Percentiles rank a stretch among this genome's conserved stretches.
phyloP scores from a whole-genome alignment of 2,888 invertebrate species.

The Quadroppia sp. region DNA sequence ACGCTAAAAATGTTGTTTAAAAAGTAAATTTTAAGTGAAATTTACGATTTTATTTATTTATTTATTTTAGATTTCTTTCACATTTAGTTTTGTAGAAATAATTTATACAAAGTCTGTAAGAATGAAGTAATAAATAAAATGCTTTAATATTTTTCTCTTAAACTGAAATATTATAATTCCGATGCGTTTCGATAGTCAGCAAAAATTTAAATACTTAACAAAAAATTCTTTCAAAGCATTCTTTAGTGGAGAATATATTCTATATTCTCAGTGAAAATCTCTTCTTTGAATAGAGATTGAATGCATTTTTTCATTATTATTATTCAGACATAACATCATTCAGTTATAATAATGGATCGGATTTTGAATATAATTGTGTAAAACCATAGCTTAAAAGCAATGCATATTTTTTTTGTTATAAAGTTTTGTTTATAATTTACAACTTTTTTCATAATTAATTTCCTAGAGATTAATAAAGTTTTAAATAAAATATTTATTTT shows the following conservation, averaged over 20 bases:
- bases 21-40: neutral
- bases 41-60: slow-evolving; percentile 12
- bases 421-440: no score
- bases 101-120: no score
- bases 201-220: no score
- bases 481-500: no score
- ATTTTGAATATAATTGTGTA: neutral
- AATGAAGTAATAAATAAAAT: no score
- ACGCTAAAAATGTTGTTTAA: neutral
- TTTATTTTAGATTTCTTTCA: neutral
- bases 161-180: no score
- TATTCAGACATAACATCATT: neutral
- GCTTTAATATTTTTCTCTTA: no score
- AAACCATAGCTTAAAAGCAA: neutral
- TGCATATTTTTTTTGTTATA: no score
- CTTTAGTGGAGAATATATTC: neutral
- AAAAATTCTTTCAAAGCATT: neutral
- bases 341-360: neutral
- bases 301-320: neutral
- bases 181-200: no score
- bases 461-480: no score
- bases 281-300: no score
- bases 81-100: neutral
- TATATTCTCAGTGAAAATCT: neutral
- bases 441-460: no score